Conservation (phyloP, 2,113 vertebrate species). For the Gobio gobio region DNA sequence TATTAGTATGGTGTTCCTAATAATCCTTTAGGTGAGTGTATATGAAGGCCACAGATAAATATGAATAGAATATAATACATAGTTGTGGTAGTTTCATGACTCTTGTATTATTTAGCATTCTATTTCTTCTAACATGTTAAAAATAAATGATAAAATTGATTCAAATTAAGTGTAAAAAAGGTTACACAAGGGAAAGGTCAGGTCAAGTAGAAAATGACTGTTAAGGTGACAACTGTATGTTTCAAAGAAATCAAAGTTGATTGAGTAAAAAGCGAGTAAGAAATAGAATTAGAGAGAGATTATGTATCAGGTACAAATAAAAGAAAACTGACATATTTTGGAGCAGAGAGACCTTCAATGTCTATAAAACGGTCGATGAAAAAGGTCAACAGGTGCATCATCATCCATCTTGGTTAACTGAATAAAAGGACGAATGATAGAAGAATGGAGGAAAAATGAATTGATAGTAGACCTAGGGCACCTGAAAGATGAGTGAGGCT, state of each 20-base stretch:
- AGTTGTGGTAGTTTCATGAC: not conserved
- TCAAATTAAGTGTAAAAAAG: too few species aligned
- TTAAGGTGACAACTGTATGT: not conserved
- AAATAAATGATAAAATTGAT: not conserved
- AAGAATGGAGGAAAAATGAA: not conserved
- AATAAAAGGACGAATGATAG: not conserved
- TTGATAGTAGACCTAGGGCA: not conserved
- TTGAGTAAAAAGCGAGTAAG: not conserved
- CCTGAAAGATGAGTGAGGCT: not conserved
- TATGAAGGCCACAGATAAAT: too few species aligned
- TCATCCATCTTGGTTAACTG: not conserved
- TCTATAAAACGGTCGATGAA: not conserved
- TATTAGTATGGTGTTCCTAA: too few species aligned
- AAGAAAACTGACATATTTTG: not conserved
- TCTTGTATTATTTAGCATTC: not conserved
- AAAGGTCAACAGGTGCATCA: constrained; percentile 7
- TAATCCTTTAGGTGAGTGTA: too few species aligned
- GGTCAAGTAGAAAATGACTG: not conserved
- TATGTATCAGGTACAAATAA: not conserved
- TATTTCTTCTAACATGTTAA: not conserved
- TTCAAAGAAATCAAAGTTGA: not conserved
- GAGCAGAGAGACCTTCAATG: not conserved
- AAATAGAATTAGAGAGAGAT: not conserved
- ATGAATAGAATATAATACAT: not conserved
- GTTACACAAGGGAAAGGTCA: not conserved